Evolutionary conservation across 2,797 vertebrate genomes (phyloP).

Genomic region (Fistularia commersonii): DNA sequence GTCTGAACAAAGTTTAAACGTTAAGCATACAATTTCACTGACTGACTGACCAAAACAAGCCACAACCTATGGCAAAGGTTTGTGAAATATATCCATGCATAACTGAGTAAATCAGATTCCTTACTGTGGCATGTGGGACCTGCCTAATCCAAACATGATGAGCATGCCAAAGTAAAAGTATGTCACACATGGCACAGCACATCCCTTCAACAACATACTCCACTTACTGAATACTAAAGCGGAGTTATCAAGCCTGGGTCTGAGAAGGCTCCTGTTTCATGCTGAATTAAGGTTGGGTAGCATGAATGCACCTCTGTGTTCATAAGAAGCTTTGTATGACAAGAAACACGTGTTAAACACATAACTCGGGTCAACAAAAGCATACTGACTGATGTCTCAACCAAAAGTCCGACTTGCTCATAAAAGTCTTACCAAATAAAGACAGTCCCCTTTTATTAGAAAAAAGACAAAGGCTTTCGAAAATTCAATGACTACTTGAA

Average conservation of each 20-base stretch:
- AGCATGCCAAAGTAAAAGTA: constrained; percentile 20
- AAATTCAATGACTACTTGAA: constrained; percentile 49
- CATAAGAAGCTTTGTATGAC: constrained; percentile 5
- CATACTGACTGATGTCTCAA: constrained; percentile 17
- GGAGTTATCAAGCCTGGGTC: constrained; percentile 28
- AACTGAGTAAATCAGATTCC: no score
- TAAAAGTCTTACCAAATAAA: constrained; percentile 22
- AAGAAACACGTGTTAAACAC: constrained; percentile 31
- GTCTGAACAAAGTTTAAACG: no score
- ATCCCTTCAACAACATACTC: constrained; percentile 28
- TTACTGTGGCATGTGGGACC: no score
- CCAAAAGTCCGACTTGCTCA: constrained; percentile 9
- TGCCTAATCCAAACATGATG: no score
- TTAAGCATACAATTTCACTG: no score
- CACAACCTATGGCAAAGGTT: no score
- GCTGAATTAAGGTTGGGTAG: constrained; percentile 27
- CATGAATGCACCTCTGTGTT: constrained; percentile 48
- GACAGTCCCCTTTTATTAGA: constrained; percentile 17
- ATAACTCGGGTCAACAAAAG: constrained; percentile 16
- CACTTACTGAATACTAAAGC: constrained; percentile 31
- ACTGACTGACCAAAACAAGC: no score
- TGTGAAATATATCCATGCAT: no score
- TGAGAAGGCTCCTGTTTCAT: constrained; percentile 32
- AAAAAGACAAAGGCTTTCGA: constrained; percentile 5
- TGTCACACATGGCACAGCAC: constrained; percentile 19